Conservation (phyloP, 2,888 invertebrate genomes). For the Shargacucullia verbasci region DNA sequence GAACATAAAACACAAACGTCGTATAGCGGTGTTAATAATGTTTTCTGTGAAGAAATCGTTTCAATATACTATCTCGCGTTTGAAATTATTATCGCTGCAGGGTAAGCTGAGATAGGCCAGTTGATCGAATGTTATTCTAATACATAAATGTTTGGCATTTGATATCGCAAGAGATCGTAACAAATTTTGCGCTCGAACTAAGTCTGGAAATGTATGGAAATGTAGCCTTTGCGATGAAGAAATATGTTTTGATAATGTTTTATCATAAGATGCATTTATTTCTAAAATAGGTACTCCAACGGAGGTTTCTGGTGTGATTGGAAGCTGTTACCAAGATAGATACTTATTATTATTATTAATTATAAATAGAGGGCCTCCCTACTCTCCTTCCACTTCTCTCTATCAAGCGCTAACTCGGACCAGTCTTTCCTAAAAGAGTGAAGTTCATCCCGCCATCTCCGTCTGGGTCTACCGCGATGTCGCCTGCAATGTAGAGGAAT, state of each 20-base stretch:
- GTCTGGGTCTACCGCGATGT: too few relatives aligned
- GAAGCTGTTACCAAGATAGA: background rate
- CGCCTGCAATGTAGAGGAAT: too few relatives aligned
- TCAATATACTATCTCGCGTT: slow-evolving; percentile 37
- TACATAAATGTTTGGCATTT: slow-evolving; percentile 18
- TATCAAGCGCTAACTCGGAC: too few relatives aligned
- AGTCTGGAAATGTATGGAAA: background rate
- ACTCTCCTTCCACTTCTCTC: too few relatives aligned
- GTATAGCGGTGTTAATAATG: slow-evolving; percentile 26
- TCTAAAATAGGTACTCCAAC: too few relatives aligned
- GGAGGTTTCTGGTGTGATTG: too few relatives aligned
- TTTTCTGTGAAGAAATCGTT: slow-evolving; percentile 28
- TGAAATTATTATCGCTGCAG: slow-evolving; percentile 37
- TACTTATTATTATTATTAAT: too few relatives aligned
- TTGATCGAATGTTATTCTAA: slow-evolving; percentile 29
- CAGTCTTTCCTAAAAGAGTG: too few relatives aligned
- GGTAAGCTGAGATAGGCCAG: slow-evolving; percentile 22
- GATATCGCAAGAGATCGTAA: slow-evolving; percentile 6
- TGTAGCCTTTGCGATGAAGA: too few relatives aligned
- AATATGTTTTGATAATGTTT: background rate
- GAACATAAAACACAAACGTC: slow-evolving; percentile 32
- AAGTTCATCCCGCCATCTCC: too few relatives aligned
- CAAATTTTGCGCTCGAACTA: slow-evolving; percentile 3
- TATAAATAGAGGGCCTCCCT: too few relatives aligned
- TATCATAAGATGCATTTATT: background rate